Conservation (phyloP, 1,140 invertebrate species). For the Nautilus pompilius region DNA sequence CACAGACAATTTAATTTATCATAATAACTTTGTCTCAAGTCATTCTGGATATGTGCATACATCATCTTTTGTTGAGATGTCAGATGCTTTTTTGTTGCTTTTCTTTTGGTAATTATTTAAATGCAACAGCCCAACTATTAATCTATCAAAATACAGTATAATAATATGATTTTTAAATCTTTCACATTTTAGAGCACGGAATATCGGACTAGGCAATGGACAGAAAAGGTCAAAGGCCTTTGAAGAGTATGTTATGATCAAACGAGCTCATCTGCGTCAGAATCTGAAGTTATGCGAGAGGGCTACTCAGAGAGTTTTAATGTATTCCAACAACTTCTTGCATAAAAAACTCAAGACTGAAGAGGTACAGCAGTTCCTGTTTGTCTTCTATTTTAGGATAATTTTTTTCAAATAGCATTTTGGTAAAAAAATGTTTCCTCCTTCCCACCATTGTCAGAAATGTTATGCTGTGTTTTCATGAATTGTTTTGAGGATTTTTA, state of each 20-base stretch:
- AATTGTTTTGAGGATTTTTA: too few species aligned
- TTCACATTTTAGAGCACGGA: not conserved
- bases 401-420: too few species aligned
- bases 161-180: not conserved
- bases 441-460: too few species aligned
- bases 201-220: conserved; percentile 49
- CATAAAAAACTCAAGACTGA: conserved; percentile 52
- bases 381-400: too few species aligned
- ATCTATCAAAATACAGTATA: not conserved
- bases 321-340: conserved; percentile 54
- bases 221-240: conserved; percentile 43
- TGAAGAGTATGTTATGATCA: conserved; percentile 43
- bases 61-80: not conserved
- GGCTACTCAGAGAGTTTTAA: conserved; percentile 42
- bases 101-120: not conserved
- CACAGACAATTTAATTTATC: not conserved
- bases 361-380: conserved; percentile 30
- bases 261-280: conserved; percentile 30
- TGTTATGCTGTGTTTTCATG: too few species aligned
- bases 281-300: conserved; percentile 44
- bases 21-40: not conserved
- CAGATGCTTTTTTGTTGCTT: not conserved
- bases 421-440: too few species aligned
- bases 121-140: not conserved
- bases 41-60: not conserved